These are phyloP conservation scores for Dendroctonus ponderosae DNA, from an alignment of 1,140 invertebrate species.

Conservation along the genomic window DNA sequence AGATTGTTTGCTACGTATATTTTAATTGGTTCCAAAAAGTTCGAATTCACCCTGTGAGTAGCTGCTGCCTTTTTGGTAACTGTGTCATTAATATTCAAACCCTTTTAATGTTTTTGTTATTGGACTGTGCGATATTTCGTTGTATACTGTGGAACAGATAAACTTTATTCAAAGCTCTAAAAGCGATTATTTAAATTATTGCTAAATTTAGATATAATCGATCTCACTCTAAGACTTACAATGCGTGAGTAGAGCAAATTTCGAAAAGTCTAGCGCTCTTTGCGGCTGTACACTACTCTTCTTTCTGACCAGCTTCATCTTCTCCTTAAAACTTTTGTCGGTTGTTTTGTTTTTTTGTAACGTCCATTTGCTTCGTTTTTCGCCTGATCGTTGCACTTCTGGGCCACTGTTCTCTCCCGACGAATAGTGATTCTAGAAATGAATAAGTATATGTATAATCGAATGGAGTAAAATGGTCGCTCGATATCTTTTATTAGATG, in stretches of 20 bases:
- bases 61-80: background rate
- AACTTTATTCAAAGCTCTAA: no score
- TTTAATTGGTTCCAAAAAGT: constrained; percentile 26
- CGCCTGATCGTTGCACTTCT: background rate
- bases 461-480: no score
- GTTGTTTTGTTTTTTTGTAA: constrained; percentile 26
- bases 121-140: no score
- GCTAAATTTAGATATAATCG: no score
- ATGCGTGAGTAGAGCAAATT: constrained; percentile 30
- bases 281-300: constrained; percentile 12
- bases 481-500: no score
- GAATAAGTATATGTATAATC: no score
- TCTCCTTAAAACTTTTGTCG: constrained; percentile 26
- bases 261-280: constrained; percentile 29
- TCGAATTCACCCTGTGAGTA: constrained; percentile 11
- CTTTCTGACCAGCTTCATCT: constrained; percentile 22
- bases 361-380: constrained; percentile 29
- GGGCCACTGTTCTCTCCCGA: background rate
- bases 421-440: no score
- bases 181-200: no score
- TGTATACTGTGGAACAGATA: no score
- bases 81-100: background rate
- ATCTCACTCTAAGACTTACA: background rate
- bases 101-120: no score
- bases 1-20: constrained; percentile 22